phyloP scores from a whole-genome alignment of 2,797 vertebrate species.

The Tachyglossus aculeatus region DNA sequence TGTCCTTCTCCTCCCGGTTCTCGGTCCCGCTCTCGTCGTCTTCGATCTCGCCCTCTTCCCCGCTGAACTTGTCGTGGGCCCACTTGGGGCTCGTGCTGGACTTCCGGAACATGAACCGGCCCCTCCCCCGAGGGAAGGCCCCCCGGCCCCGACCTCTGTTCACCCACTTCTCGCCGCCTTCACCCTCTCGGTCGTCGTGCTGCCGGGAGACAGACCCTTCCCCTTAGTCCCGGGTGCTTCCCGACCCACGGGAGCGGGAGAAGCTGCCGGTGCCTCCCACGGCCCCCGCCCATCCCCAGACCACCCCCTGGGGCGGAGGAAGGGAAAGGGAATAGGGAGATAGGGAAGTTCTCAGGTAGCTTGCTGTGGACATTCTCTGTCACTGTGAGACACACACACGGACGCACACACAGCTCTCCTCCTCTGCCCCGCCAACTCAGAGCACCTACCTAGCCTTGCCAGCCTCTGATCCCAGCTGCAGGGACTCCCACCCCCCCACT shows the following conservation, averaged over 20 bases:
- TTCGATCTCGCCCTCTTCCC: slow-evolving; percentile 83
- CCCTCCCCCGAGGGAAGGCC: slow-evolving; percentile 79
- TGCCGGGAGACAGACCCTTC: slow-evolving; percentile 52
- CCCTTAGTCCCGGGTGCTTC: not conserved
- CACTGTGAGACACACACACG: no score
- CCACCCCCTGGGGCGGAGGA: no score
- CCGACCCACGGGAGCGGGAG: no score
- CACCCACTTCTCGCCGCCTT: slow-evolving; percentile 84
- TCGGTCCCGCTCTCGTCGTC: slow-evolving; percentile 82
- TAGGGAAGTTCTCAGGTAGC: no score
- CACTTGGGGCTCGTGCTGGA: slow-evolving; percentile 88
- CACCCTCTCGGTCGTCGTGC: slow-evolving; percentile 89
- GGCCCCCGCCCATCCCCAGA: not conserved
- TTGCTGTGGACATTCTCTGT: no score
- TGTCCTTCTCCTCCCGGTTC: slow-evolving; percentile 81
- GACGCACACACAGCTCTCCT: no score
- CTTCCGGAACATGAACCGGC: slow-evolving; percentile 92
- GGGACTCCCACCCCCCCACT: not conserved
- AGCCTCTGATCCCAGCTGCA: not conserved
- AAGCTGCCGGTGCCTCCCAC: not conserved
- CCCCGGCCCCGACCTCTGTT: slow-evolving; percentile 83
- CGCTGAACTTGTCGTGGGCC: slow-evolving; percentile 90
- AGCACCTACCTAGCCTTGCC: no score
- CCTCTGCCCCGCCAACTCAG: no score
- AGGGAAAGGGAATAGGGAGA: no score